Evolutionary conservation across 2,797 vertebrate genomes (phyloP), one percentile per base, ranked within the genome.

Genomic region (Chaetodon trifasciatus): DNA sequence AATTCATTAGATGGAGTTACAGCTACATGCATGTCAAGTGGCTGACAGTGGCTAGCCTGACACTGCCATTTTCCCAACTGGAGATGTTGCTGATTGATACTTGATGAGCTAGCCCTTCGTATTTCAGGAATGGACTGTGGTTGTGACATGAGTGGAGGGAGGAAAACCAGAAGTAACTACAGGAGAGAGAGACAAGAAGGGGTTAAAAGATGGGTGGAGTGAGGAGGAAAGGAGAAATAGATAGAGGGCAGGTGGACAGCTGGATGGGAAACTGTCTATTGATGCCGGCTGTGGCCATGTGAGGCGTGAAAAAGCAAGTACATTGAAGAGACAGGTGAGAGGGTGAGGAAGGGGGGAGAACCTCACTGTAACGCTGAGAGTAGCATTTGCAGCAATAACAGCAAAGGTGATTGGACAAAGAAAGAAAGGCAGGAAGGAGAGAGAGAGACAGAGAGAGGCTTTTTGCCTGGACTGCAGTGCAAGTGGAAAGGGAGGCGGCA

Each of bases 381-480:
- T 56, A 81, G 78, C 32, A 79, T 64, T 81, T 46, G 39, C 78
- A 77, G 70, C 70, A 82, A n/a, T n/a, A 81, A 53, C 56, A 75
- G 75, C 61, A 77, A 66, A 81, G 79, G 85, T 84, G 91, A 92
- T 73, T 85, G 84, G 78, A 88, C 69, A 85, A 82, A 84, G 79
- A 85, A 82, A 84, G 79, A 79, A 50, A 70, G 49, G 66, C 66
- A 86, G 60, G 44, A 68, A 74, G 40, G 37, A 60, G 62, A 67
- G 74, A 8, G 32, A 4, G 53, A 70, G 57, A 42, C 65, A 67
- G 65, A 77, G 80, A 63, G 70, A 61, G 64, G 76, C 57, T 75
- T 65, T 79, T 79, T 86, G 40, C 78, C 63, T 85, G 78, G 86
- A 88, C 86, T 91, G 88, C 92, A 86, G 88, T 76, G 70, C 55